Conservation (phyloP, 92 coral and sea anemone species). For the Phenganax subtilis region DNA sequence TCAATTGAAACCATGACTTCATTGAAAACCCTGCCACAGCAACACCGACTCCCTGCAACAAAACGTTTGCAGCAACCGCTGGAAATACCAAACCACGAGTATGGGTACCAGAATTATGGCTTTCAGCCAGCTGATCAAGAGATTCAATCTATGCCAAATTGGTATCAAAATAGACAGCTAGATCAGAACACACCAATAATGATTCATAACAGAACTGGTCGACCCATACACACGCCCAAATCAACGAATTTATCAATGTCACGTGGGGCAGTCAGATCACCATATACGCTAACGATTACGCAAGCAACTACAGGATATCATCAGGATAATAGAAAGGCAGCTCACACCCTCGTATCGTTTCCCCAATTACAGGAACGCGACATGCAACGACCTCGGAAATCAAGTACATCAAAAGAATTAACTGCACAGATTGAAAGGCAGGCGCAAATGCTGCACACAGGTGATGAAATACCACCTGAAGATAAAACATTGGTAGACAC, state of each 20-base stretch:
- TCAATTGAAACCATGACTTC: background rate
- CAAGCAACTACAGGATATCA: background rate
- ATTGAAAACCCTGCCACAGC: constrained; percentile 1
- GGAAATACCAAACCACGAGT: background rate
- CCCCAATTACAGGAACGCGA: background rate
- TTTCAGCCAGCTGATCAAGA: constrained; percentile 4
- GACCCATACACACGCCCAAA: background rate
- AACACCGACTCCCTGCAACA: background rate
- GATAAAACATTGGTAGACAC: too few species aligned
- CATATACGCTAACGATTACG: background rate
- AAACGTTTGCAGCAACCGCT: background rate
- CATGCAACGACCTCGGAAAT: background rate
- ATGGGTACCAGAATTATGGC: constrained; percentile 4
- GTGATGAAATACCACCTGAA: too few species aligned
- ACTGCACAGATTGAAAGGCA: too few species aligned
- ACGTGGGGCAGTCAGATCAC: background rate
- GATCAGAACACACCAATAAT: background rate
- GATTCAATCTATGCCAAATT: background rate
- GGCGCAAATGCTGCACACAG: too few species aligned
- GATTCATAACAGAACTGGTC: background rate
- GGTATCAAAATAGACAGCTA: background rate
- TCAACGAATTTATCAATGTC: background rate
- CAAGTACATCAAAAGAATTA: background rate
- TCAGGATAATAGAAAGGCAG: background rate
- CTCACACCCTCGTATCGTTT: background rate